A percentile compares a stretch with the other conserved stretches of the same genome.
Conservation (phyloP, 92 coral and sea anemone genomes). For the Isaurus tuberculatus region DNA sequence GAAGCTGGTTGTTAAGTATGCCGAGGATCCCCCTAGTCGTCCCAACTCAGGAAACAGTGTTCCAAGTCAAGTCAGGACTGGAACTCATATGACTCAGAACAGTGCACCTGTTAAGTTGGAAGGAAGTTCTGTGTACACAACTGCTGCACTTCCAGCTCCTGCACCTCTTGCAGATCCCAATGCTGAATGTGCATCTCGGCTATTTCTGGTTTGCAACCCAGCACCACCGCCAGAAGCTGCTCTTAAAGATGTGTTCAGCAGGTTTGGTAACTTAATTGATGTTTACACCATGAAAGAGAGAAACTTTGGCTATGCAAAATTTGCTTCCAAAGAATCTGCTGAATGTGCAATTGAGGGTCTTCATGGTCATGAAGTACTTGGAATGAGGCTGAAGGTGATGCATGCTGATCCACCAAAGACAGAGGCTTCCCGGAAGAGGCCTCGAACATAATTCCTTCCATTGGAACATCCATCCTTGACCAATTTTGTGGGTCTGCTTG, state of each 20-base stretch:
- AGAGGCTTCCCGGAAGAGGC: conserved; percentile 96
- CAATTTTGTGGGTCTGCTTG: conserved; percentile 16
- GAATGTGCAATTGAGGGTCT: conserved; percentile 96
- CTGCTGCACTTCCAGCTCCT: conserved; percentile 98
- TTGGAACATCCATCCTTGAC: background rate
- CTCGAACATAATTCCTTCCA: conserved; percentile 72
- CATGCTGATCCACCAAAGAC: conserved; percentile 98
- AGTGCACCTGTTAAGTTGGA: conserved; percentile 59
- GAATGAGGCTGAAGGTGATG: conserved; percentile 99
- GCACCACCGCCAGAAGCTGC: conserved; percentile 97
- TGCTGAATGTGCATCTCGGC: conserved; percentile 88
- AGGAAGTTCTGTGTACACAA: conserved; percentile 77
- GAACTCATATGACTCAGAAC: conserved; percentile 64
- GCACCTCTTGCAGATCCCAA: conserved; percentile 89
- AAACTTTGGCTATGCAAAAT: conserved; percentile 99
- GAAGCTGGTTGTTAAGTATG: conserved; percentile 95
- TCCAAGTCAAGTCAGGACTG: conserved; percentile 49
- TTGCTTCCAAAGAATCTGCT: conserved; percentile 92
- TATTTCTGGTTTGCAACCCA: conserved; percentile 96
- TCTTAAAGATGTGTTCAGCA: conserved; percentile 96
- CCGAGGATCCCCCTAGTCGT: conserved; percentile 91
- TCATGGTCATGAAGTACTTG: conserved; percentile 94
- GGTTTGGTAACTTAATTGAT: conserved; percentile 97
- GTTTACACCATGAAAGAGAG: conserved; percentile 99
- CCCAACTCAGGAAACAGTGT: conserved; percentile 57